Evolutionary conservation across 2,797 vertebrate species (phyloP).

Genomic region (Phoeniculus purpureus): DNA sequence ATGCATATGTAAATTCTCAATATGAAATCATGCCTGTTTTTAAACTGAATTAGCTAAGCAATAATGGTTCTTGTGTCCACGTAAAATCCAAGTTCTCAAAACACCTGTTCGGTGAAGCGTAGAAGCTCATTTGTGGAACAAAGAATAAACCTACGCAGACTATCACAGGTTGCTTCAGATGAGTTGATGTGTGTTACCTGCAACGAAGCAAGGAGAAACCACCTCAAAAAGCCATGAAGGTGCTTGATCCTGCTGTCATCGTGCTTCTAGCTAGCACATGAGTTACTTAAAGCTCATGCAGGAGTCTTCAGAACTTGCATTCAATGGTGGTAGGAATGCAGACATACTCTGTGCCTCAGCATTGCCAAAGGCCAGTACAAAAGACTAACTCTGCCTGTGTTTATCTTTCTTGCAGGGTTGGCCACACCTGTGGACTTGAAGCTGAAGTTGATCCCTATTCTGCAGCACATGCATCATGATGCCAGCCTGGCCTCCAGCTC

Average conservation of each 20-base stretch:
- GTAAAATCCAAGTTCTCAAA: background rate
- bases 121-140: rapidly evolving
- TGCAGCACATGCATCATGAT: conserved; percentile 98
- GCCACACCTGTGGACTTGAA: conserved; percentile 96
- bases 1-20: background rate
- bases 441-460: conserved; percentile 94
- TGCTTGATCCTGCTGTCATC: background rate
- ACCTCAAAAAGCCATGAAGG: background rate
- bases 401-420: conserved; percentile 79
- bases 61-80: conserved; percentile 75
- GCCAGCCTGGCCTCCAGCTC: conserved; percentile 93
- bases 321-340: background rate
- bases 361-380: background rate
- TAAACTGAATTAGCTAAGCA: conserved; percentile 22
- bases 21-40: background rate
- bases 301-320: background rate
- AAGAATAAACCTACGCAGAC: background rate
- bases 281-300: background rate
- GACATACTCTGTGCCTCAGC: background rate
- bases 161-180: background rate
- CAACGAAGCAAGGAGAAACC: background rate
- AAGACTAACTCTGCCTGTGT: background rate
- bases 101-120: background rate
- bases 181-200: background rate
- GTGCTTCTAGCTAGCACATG: background rate